These are phyloP conservation scores for Idaea biselata DNA, from an alignment of 2,888 invertebrate genomes.

Conservation along the genomic window DNA sequence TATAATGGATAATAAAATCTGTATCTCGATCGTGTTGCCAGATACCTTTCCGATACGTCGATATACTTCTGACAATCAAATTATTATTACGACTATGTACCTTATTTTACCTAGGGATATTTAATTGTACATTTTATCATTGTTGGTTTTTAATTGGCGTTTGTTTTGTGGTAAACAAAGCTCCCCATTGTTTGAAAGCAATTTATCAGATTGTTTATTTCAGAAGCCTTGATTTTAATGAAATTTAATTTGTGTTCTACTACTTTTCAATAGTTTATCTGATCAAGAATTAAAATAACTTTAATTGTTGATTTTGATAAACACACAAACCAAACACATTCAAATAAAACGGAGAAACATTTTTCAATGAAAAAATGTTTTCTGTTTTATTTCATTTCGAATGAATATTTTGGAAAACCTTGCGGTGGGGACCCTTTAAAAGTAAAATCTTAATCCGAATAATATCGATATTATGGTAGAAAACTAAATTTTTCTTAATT, in stretches of 20 bases:
- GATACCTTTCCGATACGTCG: slow-evolving; percentile 40
- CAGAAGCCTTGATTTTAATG: background rate
- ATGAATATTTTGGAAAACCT: too few species aligned
- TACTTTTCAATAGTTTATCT: background rate
- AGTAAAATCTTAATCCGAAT: too few species aligned
- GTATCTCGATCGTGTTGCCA: slow-evolving; percentile 48
- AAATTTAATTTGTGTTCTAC: background rate
- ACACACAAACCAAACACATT: too few species aligned
- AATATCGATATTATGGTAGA: too few species aligned
- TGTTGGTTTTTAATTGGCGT: background rate
- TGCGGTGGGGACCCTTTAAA: too few species aligned
- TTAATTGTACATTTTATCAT: background rate
- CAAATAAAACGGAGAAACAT: too few species aligned
- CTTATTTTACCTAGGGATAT: background rate
- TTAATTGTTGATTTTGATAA: too few species aligned
- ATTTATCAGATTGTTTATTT: background rate
- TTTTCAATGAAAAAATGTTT: too few species aligned
- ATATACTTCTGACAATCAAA: slow-evolving; percentile 45
- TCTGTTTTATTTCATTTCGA: too few species aligned
- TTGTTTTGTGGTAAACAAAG: slow-evolving; percentile 1
- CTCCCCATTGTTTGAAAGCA: background rate
- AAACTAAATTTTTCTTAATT: too few species aligned
- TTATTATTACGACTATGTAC: slow-evolving; percentile 27
- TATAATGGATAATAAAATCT: slow-evolving; percentile 54
- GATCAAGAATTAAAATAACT: background rate